Conservation (phyloP, 2,888 invertebrate genomes). For the Dynastes maya region DNA sequence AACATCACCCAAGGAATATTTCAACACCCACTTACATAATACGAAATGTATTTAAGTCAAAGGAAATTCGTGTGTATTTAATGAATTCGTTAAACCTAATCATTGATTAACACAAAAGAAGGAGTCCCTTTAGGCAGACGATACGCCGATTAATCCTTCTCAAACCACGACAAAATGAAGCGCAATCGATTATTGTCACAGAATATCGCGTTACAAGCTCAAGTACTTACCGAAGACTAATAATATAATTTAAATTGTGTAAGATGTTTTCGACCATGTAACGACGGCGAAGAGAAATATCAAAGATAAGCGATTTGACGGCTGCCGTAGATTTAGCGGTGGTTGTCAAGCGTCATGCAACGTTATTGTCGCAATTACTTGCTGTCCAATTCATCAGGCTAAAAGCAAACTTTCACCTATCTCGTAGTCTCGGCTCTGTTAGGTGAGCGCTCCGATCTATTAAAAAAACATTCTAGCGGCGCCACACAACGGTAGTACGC, state of each 20-base stretch:
- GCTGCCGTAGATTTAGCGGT: constrained; percentile 15
- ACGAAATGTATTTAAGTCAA: no score
- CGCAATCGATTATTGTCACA: constrained; percentile 22
- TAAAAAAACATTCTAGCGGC: neutral
- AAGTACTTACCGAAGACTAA: constrained; percentile 24
- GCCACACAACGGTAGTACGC: constrained; percentile 2
- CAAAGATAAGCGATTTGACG: constrained; percentile 24
- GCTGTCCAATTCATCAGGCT: neutral
- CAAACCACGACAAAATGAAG: constrained; percentile 3
- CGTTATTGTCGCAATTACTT: constrained; percentile 17
- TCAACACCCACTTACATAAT: no score
- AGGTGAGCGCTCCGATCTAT: neutral
- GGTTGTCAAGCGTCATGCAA: constrained; percentile 1
- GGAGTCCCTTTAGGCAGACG: neutral
- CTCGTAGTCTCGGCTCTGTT: neutral
- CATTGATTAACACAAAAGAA: neutral
- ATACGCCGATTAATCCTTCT: constrained; percentile 9
- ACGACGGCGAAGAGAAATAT: constrained; percentile 9
- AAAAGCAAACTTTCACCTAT: constrained; percentile 15
- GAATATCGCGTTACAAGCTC: constrained; percentile 23
- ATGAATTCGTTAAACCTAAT: no score
- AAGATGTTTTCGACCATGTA: constrained; percentile 18
- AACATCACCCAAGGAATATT: no score
- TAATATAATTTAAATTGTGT: constrained; percentile 30
- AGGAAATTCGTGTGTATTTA: no score